Base-by-base conservation (phyloP, 64 coral and sea anemone genomes). In the Stylophora pistillata region DNA sequence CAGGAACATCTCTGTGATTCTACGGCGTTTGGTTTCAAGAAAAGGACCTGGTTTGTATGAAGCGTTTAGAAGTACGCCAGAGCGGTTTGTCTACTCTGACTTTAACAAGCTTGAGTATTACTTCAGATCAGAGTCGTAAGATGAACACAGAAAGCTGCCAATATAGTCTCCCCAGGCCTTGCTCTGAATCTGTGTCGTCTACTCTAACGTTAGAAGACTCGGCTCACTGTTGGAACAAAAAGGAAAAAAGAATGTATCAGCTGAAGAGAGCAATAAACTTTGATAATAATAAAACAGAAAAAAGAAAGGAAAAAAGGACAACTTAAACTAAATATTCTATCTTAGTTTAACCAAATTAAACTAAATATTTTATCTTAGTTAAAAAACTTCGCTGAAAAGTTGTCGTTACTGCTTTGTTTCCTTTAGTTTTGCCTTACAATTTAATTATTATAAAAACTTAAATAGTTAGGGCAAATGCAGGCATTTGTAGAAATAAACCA, bases 1-100 rank as follows among this genome's bases (percentile, higher is more conserved):
- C 23, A 79, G 72, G 58, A 89, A 87, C 37, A 89, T 94, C 1
- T 10, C 20, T 23, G 62, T 84, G 25, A 59, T 93, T 61, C 79
- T 90, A 5, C 53, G 34, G 20, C 23, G 66, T 15, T 12, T 83
- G 1, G 21, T 90, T 33, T 30, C 74, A 4, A 76, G 62, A 47
- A 47, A 47, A 11, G 33, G 61, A 7, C 80, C 60, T 25, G 62
- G 80, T 11, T 60, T 71, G 58, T 37, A 71, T 55, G 63, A 84
- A 15, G 80, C 41, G 32, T 68, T 84, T 23, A 68, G 62, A 84
- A 53, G 60, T n/a, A 1, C 58, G 80, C 12, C 69, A 33, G 2
- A 62, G 80, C 13, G 69, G 62, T 0, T 18, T 55, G 32, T 31
- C 31, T 20, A 7, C 61, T 41, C 4, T 12, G 9, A 21, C 47